Conservation (phyloP, 2,113 vertebrate species). For the Australoheros scitulus region DNA sequence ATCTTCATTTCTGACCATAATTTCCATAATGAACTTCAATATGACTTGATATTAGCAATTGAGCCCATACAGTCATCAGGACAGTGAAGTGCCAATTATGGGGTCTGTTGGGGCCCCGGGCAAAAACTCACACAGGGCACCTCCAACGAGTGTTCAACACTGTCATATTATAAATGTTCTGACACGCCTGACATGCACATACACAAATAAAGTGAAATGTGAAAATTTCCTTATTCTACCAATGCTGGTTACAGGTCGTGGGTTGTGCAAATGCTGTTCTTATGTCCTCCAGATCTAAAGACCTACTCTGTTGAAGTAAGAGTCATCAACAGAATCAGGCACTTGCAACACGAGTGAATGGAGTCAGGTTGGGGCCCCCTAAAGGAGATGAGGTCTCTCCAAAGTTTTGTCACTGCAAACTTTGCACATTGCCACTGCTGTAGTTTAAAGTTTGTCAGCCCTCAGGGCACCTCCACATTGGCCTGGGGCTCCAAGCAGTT, state of each 20-base stretch:
- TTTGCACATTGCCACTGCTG: neutral
- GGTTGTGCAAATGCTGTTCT: neutral
- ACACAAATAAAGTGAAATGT: neutral
- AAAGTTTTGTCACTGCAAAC: neutral
- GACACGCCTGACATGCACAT: neutral
- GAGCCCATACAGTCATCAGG: neutral
- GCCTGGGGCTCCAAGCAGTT: neutral
- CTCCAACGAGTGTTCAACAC: neutral
- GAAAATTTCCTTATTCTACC: neutral
- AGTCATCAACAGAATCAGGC: neutral
- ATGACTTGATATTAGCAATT: neutral
- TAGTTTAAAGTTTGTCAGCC: neutral
- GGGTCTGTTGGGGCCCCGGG: neutral
- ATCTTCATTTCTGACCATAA: neutral
- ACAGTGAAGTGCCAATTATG: neutral
- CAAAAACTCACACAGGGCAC: neutral
- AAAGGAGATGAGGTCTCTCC: neutral
- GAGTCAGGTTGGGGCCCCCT: neutral
- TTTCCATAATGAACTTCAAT: neutral
- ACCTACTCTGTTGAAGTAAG: neutral
- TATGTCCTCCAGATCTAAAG: neutral
- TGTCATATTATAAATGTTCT: neutral
- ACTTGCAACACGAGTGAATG: neutral
- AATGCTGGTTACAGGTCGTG: neutral
- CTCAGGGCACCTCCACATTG: neutral